Base-by-base conservation (phyloP, 2,888 invertebrate species). In the Eubasilissa splendida region DNA sequence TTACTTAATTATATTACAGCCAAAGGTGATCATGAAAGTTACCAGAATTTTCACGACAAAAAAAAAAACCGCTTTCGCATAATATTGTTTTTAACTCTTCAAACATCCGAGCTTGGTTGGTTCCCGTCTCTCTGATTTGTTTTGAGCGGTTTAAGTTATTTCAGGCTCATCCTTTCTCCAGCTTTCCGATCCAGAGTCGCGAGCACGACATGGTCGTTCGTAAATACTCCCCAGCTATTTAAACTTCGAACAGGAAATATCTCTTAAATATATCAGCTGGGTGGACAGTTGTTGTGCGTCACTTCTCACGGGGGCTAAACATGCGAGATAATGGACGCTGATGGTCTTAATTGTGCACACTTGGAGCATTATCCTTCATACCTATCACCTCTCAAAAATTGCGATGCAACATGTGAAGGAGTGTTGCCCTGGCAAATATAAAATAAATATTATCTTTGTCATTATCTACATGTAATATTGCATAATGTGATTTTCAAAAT, bases 241-340 rank as follows among this genome's bases (percentile, higher is more conserved):
- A 42, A 71, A 56, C 58, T 31, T 71, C 14, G 58, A 60, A 59
- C 78, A 78, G 78, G 78, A 78, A 78, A 22, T 59, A 71, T 60
- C 78, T 78, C 78, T 78, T 78, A 78, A 77, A 78, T 56, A 78
- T 60, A 78, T 78, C 78, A 71, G 65, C 71, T 53, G 78, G 71
- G 78, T 71, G 71, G 77, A 77, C 76, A 68, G 71, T 54, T 71
- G 53, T 68, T 52, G 14, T 31, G 11, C 1, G 33, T 52, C 33
- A 52, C 71, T 56, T 71, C 71, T 71, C 71, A 71, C 71, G 56
- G 14, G 68, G 50, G 42, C 50, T 66, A 66, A 7, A 66, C 50
- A 33, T 50, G 52, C 10, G 50, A 10, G 42, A 52, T 68, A 68
- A 68, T 68, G 14, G 58, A 11, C 58, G 58, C 58, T 58, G 58